Evolutionary conservation across 2,113 vertebrate genomes (phyloP).

Genomic region (Rhineura floridana): DNA sequence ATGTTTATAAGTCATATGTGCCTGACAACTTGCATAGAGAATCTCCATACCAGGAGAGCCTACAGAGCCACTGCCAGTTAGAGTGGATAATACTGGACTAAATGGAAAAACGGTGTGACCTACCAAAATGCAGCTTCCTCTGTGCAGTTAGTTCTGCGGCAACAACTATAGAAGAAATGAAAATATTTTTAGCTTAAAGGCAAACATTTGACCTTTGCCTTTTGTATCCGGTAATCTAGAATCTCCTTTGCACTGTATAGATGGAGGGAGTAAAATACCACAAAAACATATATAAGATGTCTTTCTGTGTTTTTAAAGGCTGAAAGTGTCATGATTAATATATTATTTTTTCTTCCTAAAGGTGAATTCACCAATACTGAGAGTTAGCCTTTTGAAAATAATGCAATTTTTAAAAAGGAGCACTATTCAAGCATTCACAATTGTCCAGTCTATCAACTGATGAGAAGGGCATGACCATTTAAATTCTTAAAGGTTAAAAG

Average conservation of each 20-base stretch:
- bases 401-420: conserved; percentile 17
- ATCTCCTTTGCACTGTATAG: not conserved
- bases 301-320: conserved; percentile 1
- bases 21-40: not conserved
- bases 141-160: not conserved
- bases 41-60: not conserved
- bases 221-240: conserved; percentile 14
- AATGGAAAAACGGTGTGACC: not conserved
- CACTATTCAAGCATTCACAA: conserved; percentile 23
- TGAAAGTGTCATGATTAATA: conserved; percentile 34
- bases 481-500: conserved; percentile 49
- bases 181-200: not conserved
- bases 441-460: conserved; percentile 29
- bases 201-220: not conserved
- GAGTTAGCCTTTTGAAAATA: conserved; percentile 23
- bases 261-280: not conserved
- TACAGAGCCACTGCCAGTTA: not conserved
- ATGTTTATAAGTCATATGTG: too few relatives aligned
- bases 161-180: not conserved
- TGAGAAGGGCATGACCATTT: conserved; percentile 37
- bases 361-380: conserved; percentile 26
- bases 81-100: not conserved
- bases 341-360: conserved; percentile 28
- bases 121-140: not conserved
- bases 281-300: not conserved